These are phyloP conservation scores for Dascyllus trimaculatus DNA, from an alignment of 2,113 vertebrate species.

Conservation along the genomic window DNA sequence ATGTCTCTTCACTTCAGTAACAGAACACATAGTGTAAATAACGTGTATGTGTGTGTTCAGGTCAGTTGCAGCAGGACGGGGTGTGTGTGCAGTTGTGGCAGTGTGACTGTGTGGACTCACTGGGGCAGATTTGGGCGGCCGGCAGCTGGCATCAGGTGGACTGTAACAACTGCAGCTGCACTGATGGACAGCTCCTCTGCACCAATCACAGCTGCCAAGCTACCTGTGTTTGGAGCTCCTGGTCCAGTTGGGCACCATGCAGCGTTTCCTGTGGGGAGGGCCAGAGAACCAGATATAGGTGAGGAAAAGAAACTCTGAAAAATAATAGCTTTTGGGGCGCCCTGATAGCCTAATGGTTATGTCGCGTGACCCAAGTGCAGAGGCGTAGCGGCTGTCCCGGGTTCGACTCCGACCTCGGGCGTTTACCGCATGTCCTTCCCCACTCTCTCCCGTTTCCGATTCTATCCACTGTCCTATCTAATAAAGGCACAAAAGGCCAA, in stretches of 20 bases:
- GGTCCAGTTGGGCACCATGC: slow-evolving; percentile 91
- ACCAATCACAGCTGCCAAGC: slow-evolving; percentile 80
- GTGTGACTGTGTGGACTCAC: slow-evolving; percentile 88
- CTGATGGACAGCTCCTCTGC: slow-evolving; percentile 85
- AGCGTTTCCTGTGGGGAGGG: slow-evolving; percentile 87
- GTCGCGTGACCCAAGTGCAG: too few species aligned
- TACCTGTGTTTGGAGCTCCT: slow-evolving; percentile 88
- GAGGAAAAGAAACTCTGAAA: background rate
- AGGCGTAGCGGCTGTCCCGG: too few species aligned
- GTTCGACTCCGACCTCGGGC: too few species aligned
- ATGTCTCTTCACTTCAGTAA: background rate
- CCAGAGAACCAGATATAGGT: slow-evolving; percentile 89
- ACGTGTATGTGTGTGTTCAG: slow-evolving; percentile 59
- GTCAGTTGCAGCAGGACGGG: slow-evolving; percentile 87
- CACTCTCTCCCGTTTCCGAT: too few species aligned
- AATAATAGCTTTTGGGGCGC: too few species aligned
- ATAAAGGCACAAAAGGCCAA: too few species aligned
- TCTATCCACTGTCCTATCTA: too few species aligned
- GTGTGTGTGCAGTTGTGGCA: slow-evolving; percentile 86
- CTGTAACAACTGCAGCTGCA: slow-evolving; percentile 91
- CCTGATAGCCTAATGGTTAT: too few species aligned
- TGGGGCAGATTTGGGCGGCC: slow-evolving; percentile 87
- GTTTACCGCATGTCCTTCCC: too few species aligned
- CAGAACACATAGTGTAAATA: background rate
- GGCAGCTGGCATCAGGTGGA: slow-evolving; percentile 85